phyloP scores from a whole-genome alignment of 2,888 invertebrate genomes.

The Cephus nigrinus region DNA sequence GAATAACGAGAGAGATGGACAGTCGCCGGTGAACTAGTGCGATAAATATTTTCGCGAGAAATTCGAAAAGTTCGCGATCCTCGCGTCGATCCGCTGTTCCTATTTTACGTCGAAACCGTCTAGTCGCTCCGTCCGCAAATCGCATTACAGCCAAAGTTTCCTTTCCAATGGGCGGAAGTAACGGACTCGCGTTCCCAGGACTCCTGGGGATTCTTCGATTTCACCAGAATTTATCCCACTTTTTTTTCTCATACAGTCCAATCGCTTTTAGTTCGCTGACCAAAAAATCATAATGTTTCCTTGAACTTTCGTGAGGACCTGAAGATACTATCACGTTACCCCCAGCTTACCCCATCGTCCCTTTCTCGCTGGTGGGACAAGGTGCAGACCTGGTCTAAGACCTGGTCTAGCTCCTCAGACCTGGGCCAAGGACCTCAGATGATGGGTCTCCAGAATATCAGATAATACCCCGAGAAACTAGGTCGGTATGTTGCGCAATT shows the following conservation, averaged over 20 bases:
- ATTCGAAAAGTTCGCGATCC: constrained; percentile 1
- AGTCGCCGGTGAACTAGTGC: constrained; percentile 7
- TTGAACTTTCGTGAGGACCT: background rate
- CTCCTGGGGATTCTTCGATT: background rate
- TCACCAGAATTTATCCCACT: background rate
- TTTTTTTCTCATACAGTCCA: background rate
- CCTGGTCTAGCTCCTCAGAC: background rate
- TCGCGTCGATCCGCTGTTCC: background rate
- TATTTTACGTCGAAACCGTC: background rate
- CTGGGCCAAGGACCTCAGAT: background rate
- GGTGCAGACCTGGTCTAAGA: too few species aligned
- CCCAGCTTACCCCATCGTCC: too few species aligned
- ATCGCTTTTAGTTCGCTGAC: background rate
- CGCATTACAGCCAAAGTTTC: background rate
- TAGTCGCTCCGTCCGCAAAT: background rate
- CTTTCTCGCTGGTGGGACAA: too few species aligned
- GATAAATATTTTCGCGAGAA: constrained; percentile 25
- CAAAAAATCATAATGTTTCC: background rate
- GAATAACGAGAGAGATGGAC: background rate
- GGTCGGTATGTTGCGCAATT: background rate
- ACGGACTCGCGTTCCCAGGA: background rate
- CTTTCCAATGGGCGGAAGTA: background rate
- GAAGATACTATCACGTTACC: fast-evolving
- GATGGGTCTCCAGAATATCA: background rate
- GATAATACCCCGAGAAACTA: background rate